phyloP scores from a whole-genome alignment of 1,140 invertebrate species.

The Achroia grisella region DNA sequence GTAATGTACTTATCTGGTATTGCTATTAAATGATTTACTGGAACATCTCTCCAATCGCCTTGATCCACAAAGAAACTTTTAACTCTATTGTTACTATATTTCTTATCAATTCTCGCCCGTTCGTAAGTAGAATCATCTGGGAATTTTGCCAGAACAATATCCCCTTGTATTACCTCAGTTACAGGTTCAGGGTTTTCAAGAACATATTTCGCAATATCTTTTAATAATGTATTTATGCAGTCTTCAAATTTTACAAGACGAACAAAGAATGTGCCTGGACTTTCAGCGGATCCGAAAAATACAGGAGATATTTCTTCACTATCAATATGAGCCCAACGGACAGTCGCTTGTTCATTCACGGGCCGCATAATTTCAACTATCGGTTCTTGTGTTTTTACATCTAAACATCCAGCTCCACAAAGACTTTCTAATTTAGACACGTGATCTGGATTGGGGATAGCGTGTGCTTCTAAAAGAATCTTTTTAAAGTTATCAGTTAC shows the following conservation, averaged over 20 bases:
- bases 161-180: slow-evolving; percentile 22
- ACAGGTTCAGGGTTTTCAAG: slow-evolving; percentile 20
- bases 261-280: slow-evolving; percentile 45
- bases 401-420: slow-evolving; percentile 15
- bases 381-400: slow-evolving; percentile 5
- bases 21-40: slow-evolving; percentile 27
- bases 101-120: slow-evolving; percentile 47
- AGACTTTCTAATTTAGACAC: slow-evolving; percentile 32
- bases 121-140: slow-evolving; percentile 49
- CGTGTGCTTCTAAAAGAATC: slow-evolving; percentile 41
- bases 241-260: slow-evolving; percentile 43
- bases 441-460: slow-evolving; percentile 36
- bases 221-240: slow-evolving; percentile 33
- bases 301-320: slow-evolving; percentile 31
- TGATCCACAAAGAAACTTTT: slow-evolving; percentile 69
- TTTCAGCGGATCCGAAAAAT: slow-evolving; percentile 37
- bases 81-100: slow-evolving; percentile 26
- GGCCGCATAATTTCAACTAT: slow-evolving; percentile 1
- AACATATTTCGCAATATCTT: slow-evolving; percentile 52
- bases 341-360: slow-evolving; percentile 20
- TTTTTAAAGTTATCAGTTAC: slow-evolving; percentile 44
- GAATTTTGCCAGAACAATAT: slow-evolving; percentile 58
- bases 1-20: slow-evolving; percentile 48
- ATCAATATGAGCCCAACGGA: slow-evolving; percentile 59
- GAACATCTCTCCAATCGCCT: slow-evolving; percentile 46